Percentiles rank a stretch among this genome's conserved stretches.
Evolutionary conservation across 1,140 invertebrate genomes (phyloP).

Genomic region (Drosophila grimshawi): DNA sequence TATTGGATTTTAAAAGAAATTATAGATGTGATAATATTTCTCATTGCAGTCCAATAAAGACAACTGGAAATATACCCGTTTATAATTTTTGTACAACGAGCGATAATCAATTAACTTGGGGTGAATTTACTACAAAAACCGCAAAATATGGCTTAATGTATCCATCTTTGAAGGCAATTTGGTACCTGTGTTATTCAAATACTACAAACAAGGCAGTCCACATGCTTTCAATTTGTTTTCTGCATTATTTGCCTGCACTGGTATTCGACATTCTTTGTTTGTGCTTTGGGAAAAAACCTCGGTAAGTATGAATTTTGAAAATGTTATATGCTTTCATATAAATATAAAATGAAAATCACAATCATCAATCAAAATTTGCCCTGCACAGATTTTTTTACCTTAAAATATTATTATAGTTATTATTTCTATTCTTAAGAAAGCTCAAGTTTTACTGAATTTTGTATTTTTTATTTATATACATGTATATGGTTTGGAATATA

Average conservation of each 20-base stretch:
- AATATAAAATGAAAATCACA: too few species aligned
- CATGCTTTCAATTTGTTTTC: constrained; percentile 85
- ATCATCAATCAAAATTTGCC: too few species aligned
- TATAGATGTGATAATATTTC: not conserved
- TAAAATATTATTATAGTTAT: too few species aligned
- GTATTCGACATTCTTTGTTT: constrained; percentile 87
- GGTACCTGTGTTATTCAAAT: constrained; percentile 84
- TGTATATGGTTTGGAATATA: too few species aligned
- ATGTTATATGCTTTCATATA: not conserved
- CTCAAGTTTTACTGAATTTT: too few species aligned
- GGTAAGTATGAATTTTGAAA: constrained; percentile 84
- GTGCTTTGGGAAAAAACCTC: constrained; percentile 87
- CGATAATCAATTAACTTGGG: constrained; percentile 88
- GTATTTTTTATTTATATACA: too few species aligned
- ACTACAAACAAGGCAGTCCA: constrained; percentile 83
- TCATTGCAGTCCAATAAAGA: not conserved
- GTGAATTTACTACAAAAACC: constrained; percentile 86
- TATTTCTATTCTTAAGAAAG: too few species aligned
- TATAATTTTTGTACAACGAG: constrained; percentile 89
- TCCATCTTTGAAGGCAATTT: constrained; percentile 86
- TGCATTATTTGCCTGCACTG: constrained; percentile 89
- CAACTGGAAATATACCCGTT: constrained; percentile 85
- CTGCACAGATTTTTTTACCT: too few species aligned
- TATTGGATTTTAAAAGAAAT: not conserved
- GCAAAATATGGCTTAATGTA: constrained; percentile 85